A percentile compares a stretch with the other conserved stretches of the same genome.
Conservation (phyloP, 2,113 vertebrate species). For the Onychostruthus taczanowskii region DNA sequence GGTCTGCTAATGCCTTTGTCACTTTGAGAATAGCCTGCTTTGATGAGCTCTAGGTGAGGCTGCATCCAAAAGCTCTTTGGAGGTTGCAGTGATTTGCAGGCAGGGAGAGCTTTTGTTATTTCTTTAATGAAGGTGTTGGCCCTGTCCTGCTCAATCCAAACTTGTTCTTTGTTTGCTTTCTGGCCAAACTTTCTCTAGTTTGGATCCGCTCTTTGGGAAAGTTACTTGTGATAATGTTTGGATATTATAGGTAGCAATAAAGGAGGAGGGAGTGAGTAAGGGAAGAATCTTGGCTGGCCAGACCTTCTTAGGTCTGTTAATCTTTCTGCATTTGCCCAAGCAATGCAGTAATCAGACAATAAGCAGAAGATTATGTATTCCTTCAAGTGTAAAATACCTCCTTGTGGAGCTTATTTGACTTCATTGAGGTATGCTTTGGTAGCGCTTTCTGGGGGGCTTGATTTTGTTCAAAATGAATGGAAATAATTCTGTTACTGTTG, state of each 20-base stretch:
- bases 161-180: not conserved
- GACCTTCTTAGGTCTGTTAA: not conserved
- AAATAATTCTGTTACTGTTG: not conserved
- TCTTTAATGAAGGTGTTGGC: not conserved
- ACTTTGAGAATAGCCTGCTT: not conserved
- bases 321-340: not conserved
- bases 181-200: not conserved
- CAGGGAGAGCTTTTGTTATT: not conserved
- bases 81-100: not conserved
- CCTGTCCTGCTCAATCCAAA: not conserved
- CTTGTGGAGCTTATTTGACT: not conserved
- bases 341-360: not conserved
- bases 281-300: not conserved
- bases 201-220: not conserved
- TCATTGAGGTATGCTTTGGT: not conserved
- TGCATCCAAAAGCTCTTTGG: not conserved
- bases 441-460: not conserved
- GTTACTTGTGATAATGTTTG: accelerated
- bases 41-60: not conserved
- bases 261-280: not conserved
- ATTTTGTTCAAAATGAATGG: not conserved
- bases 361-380: not conserved
- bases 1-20: not conserved
- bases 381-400: not conserved
- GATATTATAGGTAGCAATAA: not conserved